Base-by-base conservation (phyloP, 2,113 vertebrate genomes). In the Lonchura striata region DNA sequence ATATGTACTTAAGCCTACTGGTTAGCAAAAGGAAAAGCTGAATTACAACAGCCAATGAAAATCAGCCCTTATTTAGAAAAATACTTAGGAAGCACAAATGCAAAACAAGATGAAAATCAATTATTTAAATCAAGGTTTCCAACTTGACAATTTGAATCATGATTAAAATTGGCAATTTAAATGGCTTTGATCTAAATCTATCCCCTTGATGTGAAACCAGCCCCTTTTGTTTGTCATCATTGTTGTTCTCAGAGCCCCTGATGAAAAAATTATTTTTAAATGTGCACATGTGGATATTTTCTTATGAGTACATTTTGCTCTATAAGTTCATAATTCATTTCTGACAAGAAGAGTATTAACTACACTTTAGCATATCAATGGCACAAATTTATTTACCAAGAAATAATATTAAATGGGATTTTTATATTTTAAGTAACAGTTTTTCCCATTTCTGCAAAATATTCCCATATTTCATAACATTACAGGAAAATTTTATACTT, bases 81-180 rank as follows among this genome's bases (percentile, higher is more conserved):
- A 88, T 53, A 93, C 46, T 46, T 72, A 85, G 75, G 82, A 93
- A 88, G 54, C 54, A 88, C 54, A 93, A 91, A 93, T 86, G 90
- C 85, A 95, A 92, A 93, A 69, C 42, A 90, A 93, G 61, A 88
- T 74, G 75, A 88, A 96, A 95, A 93, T 86, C 49, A 90, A 90
- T 92, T 93, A 93, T 92, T 90, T 90, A 95, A 97, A 96, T 86
- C 79, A 90, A 77, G 50, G 42, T 86, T 94, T 90, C 75, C 82
- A 93, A 65, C 39, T 24, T 94, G 71, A 88, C 63, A 82, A 90
- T 90, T 93, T 88, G 92, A 95, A 90, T 90, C 50, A 53, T 86
- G 63, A 93, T 93, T 93, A 90, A 95, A 95, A 95, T 87, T 82
- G 74, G 84, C 75, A 81, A 94, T 94, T 92, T 94, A 92, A 92